phyloP scores from a whole-genome alignment of 2,113 vertebrate genomes.

The Solea senegalensis region DNA sequence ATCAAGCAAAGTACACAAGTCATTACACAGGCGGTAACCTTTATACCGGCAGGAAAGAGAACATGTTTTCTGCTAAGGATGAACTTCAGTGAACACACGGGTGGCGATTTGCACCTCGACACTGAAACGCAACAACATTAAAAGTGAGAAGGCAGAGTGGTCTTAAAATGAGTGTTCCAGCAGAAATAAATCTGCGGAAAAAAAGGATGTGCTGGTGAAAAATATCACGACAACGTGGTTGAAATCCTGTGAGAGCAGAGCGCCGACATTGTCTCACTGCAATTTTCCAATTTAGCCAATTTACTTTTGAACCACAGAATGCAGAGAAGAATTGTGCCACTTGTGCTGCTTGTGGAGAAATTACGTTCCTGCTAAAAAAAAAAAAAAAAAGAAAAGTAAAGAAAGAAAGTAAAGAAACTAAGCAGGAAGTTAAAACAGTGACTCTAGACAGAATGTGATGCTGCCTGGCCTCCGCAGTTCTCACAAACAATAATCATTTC shows the following conservation, averaged over 20 bases:
- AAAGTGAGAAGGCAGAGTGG: slow-evolving; percentile 53
- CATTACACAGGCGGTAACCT: slow-evolving; percentile 55
- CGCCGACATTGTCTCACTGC: not conserved
- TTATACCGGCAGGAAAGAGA: slow-evolving; percentile 16
- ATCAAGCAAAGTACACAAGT: slow-evolving; percentile 56
- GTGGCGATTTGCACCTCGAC: slow-evolving; percentile 23
- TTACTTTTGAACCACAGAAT: slow-evolving; percentile 18
- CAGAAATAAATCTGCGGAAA: slow-evolving; percentile 34
- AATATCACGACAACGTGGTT: slow-evolving; percentile 22
- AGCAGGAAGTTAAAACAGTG: not conserved
- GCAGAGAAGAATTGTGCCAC: not conserved
- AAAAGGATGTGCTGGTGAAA: slow-evolving; percentile 1
- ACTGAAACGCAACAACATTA: slow-evolving; percentile 52
- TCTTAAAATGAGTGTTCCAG: slow-evolving; percentile 57
- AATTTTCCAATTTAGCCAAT: slow-evolving; percentile 17
- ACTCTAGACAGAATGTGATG: slow-evolving; percentile 13
- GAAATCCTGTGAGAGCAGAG: not conserved
- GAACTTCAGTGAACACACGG: slow-evolving; percentile 39
- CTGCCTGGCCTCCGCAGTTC: slow-evolving; percentile 32
- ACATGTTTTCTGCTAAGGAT: slow-evolving; percentile 33
- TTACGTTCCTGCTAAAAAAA: not conserved
- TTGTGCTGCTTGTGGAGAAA: not conserved
- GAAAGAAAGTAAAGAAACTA: not conserved
- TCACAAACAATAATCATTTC: slow-evolving; percentile 71
- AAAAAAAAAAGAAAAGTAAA: too few species aligned